Base-by-base conservation (phyloP, 2,113 vertebrate genomes). In the Malaclemys terrapin region DNA sequence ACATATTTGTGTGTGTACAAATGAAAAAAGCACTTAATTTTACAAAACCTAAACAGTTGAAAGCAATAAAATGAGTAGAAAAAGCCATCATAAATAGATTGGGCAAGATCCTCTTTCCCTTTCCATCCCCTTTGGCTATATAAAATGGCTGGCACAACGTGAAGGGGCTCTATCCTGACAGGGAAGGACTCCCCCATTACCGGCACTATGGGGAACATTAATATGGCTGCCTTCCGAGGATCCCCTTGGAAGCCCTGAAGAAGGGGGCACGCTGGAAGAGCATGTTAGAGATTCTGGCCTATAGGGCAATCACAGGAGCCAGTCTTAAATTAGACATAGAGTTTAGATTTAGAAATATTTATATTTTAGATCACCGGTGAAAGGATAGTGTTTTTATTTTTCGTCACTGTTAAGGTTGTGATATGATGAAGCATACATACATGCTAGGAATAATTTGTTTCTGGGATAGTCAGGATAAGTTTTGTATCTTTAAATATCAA, bases 11-110 rank as follows among this genome's bases (percentile, higher is more conserved):
- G 13, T 56, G 17, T 85, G 38, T 42, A 29, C 59, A 87, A 5
- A 20, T 53, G 42, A 0, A 0, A 65, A 9, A 82, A 59, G 22
- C n/a, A 12, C 72, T 42, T 42, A 4, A 8, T 20, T 56, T 31
- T 81, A 85, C 52, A 83, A 20, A 72, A 17, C 3, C 20, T 31
- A 87, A 79, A 79, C 47, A 29, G 78, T 82, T 88, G 38, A 94
- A 90, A 87, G 20, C 19, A 56, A 85, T 72, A 4, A 79, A 54
- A 81, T 24, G 10, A 56, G n/a, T 10, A 13, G 72, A 75, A 84
- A 82, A 17, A 45, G 4, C 13, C 20, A 31, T 8, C 2, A 14
- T 8, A 53, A 65, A 65, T 65, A 65, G 31, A 65, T 65, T 65
- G 13, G 59, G 14, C 14, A 35, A 65, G 35, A 65, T n/a, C 8